Percentiles rank a stretch among this genome's conserved stretches.
Evolutionary conservation across 2,888 invertebrate species (phyloP).

Genomic region (Arenicola marina): DNA sequence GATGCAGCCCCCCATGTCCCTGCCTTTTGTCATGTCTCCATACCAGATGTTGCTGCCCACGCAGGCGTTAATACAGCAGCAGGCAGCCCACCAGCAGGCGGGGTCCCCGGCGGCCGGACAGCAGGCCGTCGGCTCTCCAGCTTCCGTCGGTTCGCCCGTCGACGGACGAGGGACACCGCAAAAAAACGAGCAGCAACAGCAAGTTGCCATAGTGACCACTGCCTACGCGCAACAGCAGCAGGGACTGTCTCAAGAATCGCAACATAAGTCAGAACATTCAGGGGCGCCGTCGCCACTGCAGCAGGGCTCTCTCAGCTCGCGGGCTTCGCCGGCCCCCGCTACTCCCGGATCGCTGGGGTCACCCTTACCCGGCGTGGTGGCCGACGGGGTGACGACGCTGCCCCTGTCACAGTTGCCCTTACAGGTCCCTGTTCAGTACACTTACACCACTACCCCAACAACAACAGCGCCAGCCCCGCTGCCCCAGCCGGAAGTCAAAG

Average conservation of each 20-base stretch:
- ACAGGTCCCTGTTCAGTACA: background rate
- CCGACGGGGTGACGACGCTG: background rate
- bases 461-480: background rate
- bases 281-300: background rate
- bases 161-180: background rate
- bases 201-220: background rate
- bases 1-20: conserved; percentile 3
- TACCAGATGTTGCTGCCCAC: conserved; percentile 4
- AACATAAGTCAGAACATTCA: no score
- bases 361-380: background rate
- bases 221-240: background rate
- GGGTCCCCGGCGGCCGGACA: background rate
- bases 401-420: background rate
- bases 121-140: background rate
- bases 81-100: background rate
- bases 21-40: background rate
- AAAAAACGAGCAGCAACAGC: background rate
- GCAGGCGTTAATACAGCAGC: background rate
- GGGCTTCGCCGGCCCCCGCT: background rate
- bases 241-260: no score
- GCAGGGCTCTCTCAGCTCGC: background rate
- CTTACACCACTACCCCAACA: background rate
- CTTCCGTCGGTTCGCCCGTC: background rate
- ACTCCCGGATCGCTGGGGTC: conserved; percentile 5
- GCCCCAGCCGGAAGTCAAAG: background rate